These are phyloP conservation scores for Apus apus DNA, from an alignment of 2,113 vertebrate species.

Conservation along the genomic window DNA sequence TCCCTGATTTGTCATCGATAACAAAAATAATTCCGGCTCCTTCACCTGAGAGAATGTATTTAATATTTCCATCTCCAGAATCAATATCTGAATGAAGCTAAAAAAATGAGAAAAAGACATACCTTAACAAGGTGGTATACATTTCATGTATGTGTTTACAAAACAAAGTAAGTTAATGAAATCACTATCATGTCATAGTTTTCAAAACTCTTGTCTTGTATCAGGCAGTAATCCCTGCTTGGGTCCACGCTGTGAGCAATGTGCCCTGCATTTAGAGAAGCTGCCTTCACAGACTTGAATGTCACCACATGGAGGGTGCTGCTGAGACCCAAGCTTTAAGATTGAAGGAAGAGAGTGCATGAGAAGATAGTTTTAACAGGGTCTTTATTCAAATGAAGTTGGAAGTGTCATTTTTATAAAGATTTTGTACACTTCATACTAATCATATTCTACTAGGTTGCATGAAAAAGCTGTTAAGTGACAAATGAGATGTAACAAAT, in stretches of 20 bases:
- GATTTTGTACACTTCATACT: neutral
- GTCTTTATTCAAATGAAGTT: neutral
- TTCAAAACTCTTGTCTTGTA: neutral
- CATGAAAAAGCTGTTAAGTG: neutral
- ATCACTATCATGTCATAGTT: neutral
- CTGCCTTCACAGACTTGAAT: neutral
- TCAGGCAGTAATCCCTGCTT: neutral
- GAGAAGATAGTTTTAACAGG: neutral
- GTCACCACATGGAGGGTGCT: neutral
- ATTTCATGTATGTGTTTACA: neutral
- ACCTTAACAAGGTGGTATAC: neutral
- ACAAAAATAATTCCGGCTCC: slow-evolving; percentile 98
- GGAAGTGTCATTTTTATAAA: neutral
- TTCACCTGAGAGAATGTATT: slow-evolving; percentile 98
- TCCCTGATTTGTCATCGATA: slow-evolving; percentile 98
- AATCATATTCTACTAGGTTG: neutral
- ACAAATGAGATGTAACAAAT: neutral
- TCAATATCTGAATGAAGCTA: slow-evolving; percentile 98
- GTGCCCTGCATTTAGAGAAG: neutral
- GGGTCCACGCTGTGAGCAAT: neutral
- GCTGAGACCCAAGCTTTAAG: neutral
- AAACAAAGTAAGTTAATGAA: neutral
- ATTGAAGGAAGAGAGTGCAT: neutral
- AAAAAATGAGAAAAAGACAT: slow-evolving; percentile 42
- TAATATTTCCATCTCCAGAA: slow-evolving; percentile 92